Evolutionary conservation across 2,113 vertebrate genomes (phyloP).

Genomic region (Crotalus viridis): DNA sequence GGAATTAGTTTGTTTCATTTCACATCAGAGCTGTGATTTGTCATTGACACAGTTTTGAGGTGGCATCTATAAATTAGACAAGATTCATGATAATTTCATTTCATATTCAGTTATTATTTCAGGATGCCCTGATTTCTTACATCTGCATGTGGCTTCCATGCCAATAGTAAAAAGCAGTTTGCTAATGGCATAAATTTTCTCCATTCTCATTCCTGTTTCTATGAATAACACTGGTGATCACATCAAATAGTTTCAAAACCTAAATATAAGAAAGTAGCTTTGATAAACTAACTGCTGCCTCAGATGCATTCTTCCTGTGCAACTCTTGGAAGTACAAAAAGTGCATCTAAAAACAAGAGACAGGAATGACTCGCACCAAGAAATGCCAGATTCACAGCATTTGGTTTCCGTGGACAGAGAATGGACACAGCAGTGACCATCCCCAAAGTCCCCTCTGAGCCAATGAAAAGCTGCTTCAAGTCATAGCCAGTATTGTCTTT

Average conservation of each 20-base stretch:
- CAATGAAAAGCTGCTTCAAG: conserved; percentile 95
- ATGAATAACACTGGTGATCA: background rate
- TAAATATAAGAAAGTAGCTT: background rate
- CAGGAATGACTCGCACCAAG: conserved; percentile 74
- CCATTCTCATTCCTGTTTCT: background rate
- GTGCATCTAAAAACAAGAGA: background rate
- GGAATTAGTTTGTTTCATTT: background rate
- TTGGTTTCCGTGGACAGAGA: conserved; percentile 86
- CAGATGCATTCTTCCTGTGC: background rate
- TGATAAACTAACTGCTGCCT: background rate
- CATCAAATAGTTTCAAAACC: background rate
- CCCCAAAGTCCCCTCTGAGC: conserved; percentile 92
- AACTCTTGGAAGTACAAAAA: background rate
- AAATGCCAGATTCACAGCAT: conserved; percentile 86
- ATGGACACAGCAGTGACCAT: conserved; percentile 89
- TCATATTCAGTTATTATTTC: background rate
- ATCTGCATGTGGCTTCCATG: background rate
- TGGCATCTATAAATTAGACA: background rate
- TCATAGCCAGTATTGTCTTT: conserved; percentile 98
- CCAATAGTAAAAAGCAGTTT: background rate
- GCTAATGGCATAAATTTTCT: background rate
- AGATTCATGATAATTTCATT: background rate
- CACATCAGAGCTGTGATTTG: background rate
- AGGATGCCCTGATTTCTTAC: background rate
- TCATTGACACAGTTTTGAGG: background rate